These are phyloP conservation scores for Norana najaformis DNA, from an alignment of 2,888 invertebrate species.

Conservation along the genomic window DNA sequence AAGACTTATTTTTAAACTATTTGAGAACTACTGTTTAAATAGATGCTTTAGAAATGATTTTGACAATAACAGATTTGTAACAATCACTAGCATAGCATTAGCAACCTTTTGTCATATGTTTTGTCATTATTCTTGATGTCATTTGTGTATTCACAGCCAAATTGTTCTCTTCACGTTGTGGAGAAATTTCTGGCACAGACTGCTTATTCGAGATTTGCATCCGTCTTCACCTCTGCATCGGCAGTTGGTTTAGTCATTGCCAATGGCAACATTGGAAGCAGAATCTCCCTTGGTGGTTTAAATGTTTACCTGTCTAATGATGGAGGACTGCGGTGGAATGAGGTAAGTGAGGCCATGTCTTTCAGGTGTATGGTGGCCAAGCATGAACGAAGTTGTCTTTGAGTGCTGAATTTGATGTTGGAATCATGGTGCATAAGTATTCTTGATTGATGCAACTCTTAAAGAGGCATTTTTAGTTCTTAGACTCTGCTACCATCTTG, in stretches of 20 bases:
- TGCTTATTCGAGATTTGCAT: constrained; percentile 71
- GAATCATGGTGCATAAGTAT: not conserved
- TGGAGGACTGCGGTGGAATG: constrained; percentile 81
- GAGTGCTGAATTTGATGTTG: not conserved
- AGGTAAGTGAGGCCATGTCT: constrained; percentile 64
- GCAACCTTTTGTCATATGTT: not conserved
- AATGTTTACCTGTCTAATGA: constrained; percentile 77
- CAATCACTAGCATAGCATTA: not conserved
- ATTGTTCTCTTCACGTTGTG: constrained; percentile 82
- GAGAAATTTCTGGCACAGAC: constrained; percentile 84
- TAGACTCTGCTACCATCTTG: not conserved
- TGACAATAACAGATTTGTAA: not conserved
- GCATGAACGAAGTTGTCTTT: not conserved
- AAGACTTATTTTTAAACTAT: too few species aligned
- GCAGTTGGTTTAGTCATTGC: constrained; percentile 87
- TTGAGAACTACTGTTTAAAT: too few species aligned
- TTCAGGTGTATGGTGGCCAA: not conserved
- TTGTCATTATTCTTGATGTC: not conserved
- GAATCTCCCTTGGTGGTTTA: constrained; percentile 58
- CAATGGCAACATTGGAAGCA: constrained; percentile 75
- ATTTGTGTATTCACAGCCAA: not conserved
- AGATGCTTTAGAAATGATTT: not conserved
- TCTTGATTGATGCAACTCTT: not conserved
- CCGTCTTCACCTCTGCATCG: constrained; percentile 82
- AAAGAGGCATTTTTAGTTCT: not conserved